Evolutionary conservation across 2,797 vertebrate species (phyloP).

Genomic region (Vireo griseus): DNA sequence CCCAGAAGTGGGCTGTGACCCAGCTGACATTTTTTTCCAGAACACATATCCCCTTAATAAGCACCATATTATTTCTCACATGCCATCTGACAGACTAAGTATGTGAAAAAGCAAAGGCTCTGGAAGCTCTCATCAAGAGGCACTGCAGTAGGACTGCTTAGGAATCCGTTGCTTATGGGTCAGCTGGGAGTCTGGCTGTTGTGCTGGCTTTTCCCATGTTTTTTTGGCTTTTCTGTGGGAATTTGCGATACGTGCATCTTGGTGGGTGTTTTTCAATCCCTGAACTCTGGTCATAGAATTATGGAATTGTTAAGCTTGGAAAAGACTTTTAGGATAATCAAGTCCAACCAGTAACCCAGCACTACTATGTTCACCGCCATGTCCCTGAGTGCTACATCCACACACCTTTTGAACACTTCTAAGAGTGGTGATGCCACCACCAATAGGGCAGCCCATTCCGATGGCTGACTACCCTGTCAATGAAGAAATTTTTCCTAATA

Average conservation of each 20-base stretch:
- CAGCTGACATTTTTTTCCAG: neutral
- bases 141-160: neutral
- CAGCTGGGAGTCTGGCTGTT: neutral
- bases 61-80: neutral
- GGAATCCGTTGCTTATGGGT: accelerated
- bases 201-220: neutral
- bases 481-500: neutral
- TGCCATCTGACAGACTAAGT: neutral
- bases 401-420: neutral
- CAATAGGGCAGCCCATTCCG: neutral
- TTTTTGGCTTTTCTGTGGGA: neutral
- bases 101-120: neutral
- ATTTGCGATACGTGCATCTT: accelerated
- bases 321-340: neutral
- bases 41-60: neutral
- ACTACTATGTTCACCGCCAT: neutral
- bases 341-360: neutral
- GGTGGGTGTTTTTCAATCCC: neutral
- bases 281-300: neutral
- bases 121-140: neutral
- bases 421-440: neutral
- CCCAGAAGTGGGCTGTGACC: neutral
- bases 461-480: neutral
- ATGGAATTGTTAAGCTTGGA: neutral
- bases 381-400: neutral